Evolutionary conservation across 2,888 invertebrate species (phyloP).

Genomic region (Elegia similella): DNA sequence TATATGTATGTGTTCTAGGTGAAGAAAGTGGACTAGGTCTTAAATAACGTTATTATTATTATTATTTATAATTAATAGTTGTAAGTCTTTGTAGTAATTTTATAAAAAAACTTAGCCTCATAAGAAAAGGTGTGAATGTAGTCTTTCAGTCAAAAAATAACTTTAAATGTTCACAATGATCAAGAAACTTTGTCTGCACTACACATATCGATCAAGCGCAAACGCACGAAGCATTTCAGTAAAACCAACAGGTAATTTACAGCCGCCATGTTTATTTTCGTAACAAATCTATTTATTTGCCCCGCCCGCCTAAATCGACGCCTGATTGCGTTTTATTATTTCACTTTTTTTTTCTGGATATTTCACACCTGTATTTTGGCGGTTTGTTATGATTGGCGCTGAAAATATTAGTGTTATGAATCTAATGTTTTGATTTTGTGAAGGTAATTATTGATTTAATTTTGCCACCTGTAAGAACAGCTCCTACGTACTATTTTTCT

Average conservation of each 20-base stretch:
- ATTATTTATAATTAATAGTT: too few relatives aligned
- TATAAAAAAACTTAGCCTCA: too few relatives aligned
- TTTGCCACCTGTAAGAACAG: background rate
- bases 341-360: constrained; percentile 30
- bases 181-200: constrained; percentile 33
- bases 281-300: constrained; percentile 67
- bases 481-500: too few relatives aligned
- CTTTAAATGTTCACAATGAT: constrained; percentile 29
- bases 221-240: constrained; percentile 74
- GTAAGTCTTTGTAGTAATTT: too few relatives aligned
- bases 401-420: constrained; percentile 5
- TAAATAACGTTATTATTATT: too few relatives aligned
- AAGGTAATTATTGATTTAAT: background rate
- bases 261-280: constrained; percentile 64
- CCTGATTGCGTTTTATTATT: constrained; percentile 69
- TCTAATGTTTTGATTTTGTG: background rate
- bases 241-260: constrained; percentile 76
- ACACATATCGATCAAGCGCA: constrained; percentile 63
- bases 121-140: too few relatives aligned
- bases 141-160: too few relatives aligned
- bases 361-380: constrained; percentile 20
- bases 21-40: too few relatives aligned
- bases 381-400: constrained; percentile 2
- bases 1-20: too few relatives aligned
- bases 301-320: constrained; percentile 35